phyloP scores from a whole-genome alignment of 2,888 invertebrate species.

The Trachelus troglodyta region DNA sequence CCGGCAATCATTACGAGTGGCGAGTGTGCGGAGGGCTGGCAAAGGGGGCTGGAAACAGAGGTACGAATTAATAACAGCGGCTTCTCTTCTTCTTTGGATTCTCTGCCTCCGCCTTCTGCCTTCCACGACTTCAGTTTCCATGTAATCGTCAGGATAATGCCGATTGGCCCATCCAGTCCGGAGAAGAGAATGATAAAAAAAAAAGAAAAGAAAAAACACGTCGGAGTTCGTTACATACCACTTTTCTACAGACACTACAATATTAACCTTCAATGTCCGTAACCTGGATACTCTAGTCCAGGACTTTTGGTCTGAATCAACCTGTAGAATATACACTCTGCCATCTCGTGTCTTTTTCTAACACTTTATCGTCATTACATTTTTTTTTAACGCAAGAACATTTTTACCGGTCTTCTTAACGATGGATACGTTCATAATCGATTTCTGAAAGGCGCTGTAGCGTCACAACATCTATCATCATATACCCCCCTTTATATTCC shows the following conservation, averaged over 20 bases:
- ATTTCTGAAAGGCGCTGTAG: not conserved
- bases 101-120: not conserved
- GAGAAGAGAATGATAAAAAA: conserved; percentile 1
- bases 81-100: conserved; percentile 1
- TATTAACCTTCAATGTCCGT: not conserved
- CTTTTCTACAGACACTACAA: not conserved
- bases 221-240: not conserved
- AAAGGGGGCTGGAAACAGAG: conserved; percentile 6
- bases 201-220: not conserved
- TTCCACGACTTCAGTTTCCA: not conserved
- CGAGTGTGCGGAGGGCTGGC: conserved; percentile 7
- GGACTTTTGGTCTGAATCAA: not conserved
- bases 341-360: not conserved
- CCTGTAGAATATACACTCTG: not conserved
- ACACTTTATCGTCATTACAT: not conserved
- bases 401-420: not conserved
- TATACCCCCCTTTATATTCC: not conserved
- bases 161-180: conserved; percentile 38
- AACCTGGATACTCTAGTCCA: not conserved
- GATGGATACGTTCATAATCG: not conserved
- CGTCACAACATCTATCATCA: not conserved
- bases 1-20: conserved; percentile 27
- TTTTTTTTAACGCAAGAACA: not conserved
- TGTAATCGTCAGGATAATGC: conserved; percentile 29
- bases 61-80: conserved; percentile 9